Conservation (phyloP, 64 coral and sea anemone genomes). For the Pocillopora verrucosa region DNA sequence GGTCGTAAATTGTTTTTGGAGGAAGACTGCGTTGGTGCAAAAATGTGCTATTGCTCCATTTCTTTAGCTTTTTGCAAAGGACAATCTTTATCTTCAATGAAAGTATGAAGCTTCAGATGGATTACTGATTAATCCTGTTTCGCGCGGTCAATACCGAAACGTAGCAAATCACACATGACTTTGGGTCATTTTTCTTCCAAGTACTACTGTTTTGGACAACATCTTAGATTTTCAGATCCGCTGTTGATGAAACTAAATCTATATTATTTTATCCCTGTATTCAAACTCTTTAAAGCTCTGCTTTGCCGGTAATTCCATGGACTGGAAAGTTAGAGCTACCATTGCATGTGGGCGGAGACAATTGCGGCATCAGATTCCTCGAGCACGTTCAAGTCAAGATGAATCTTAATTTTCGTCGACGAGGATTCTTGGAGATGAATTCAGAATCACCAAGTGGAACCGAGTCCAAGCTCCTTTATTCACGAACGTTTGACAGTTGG, state of each 20-base stretch:
- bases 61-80: too few relatives aligned
- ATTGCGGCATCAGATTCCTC: constrained; percentile 16
- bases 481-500: constrained; percentile 4
- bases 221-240: too few relatives aligned
- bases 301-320: neutral
- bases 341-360: neutral
- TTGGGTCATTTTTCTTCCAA: too few relatives aligned
- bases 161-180: too few relatives aligned
- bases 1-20: neutral
- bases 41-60: too few relatives aligned
- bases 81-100: too few relatives aligned
- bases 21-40: too few relatives aligned
- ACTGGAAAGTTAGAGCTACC: neutral
- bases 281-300: constrained; percentile 6
- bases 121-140: too few relatives aligned
- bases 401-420: neutral
- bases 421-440: constrained; percentile 32
- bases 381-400: constrained; percentile 43
- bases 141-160: too few relatives aligned
- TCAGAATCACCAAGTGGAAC: constrained; percentile 40
- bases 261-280: neutral
- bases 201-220: too few relatives aligned
- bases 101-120: too few relatives aligned
- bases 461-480: constrained; percentile 21
- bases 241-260: too few relatives aligned